phyloP scores from a whole-genome alignment of 2,113 vertebrate genomes.

The Phalacrocorax brasilianus region DNA sequence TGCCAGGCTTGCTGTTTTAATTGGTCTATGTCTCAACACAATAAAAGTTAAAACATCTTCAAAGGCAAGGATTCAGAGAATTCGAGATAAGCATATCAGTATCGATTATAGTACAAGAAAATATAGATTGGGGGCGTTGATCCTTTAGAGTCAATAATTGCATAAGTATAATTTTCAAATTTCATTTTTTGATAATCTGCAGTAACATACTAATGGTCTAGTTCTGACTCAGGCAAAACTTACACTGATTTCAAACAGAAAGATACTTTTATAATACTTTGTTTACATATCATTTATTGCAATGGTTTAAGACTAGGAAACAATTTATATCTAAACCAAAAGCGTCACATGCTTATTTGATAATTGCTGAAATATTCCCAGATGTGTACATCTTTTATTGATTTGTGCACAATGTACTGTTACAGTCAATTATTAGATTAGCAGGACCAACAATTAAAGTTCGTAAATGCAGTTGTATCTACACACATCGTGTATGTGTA shows the following conservation, averaged over 20 bases:
- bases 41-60: not conserved
- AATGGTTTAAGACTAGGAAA: slow-evolving; percentile 5
- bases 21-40: not conserved
- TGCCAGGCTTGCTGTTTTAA: not conserved
- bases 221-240: not conserved
- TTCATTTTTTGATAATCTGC: not conserved
- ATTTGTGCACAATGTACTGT: not conserved
- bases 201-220: not conserved
- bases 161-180: not conserved
- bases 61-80: not conserved
- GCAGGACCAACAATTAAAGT: not conserved
- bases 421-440: slow-evolving; percentile 4
- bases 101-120: not conserved
- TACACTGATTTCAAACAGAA: not conserved
- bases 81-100: not conserved
- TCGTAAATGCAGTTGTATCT: not conserved
- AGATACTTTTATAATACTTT: not conserved
- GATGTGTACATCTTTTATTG: not conserved
- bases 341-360: not conserved
- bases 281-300: not conserved
- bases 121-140: not conserved
- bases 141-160: not conserved
- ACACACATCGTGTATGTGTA: not conserved
- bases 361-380: slow-evolving; percentile 23
- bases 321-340: not conserved